phyloP scores from a whole-genome alignment of 2,888 invertebrate species.

The Lasioglossum malachurum region DNA sequence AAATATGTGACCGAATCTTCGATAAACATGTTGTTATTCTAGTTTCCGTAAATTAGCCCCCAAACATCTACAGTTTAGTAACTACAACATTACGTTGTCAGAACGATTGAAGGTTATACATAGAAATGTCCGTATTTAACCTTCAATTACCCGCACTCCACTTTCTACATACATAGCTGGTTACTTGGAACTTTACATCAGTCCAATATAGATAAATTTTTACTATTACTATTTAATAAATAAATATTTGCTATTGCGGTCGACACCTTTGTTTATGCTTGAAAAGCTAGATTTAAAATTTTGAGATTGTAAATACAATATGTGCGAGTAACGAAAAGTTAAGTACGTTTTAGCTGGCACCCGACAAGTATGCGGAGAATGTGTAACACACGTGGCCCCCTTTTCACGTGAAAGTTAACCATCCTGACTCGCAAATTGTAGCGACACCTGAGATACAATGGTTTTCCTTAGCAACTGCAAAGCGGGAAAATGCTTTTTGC shows the following conservation, averaged over 20 bases:
- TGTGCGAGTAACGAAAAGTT: too few species aligned
- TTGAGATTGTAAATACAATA: too few species aligned
- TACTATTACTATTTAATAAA: too few species aligned
- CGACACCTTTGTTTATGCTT: too few species aligned
- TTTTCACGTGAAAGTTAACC: conserved; percentile 54
- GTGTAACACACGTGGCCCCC: conserved; percentile 32
- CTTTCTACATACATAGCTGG: too few species aligned
- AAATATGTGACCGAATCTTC: neutral
- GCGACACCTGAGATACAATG: neutral
- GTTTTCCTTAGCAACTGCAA: neutral
- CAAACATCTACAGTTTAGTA: neutral
- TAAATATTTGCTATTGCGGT: too few species aligned
- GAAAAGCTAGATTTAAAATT: too few species aligned
- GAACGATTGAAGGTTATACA: neutral
- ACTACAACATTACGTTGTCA: neutral
- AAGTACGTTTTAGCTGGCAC: neutral
- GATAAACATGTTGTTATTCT: neutral
- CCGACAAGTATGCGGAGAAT: neutral
- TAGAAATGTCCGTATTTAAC: neutral
- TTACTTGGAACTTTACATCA: too few species aligned
- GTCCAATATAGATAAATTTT: too few species aligned
- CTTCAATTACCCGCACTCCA: too few species aligned
- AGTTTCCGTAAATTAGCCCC: neutral
- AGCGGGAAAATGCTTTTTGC: neutral
- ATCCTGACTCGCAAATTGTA: conserved; percentile 29